phyloP scores from a whole-genome alignment of 2,888 invertebrate genomes.

The Pardosa pseudoannulata region DNA sequence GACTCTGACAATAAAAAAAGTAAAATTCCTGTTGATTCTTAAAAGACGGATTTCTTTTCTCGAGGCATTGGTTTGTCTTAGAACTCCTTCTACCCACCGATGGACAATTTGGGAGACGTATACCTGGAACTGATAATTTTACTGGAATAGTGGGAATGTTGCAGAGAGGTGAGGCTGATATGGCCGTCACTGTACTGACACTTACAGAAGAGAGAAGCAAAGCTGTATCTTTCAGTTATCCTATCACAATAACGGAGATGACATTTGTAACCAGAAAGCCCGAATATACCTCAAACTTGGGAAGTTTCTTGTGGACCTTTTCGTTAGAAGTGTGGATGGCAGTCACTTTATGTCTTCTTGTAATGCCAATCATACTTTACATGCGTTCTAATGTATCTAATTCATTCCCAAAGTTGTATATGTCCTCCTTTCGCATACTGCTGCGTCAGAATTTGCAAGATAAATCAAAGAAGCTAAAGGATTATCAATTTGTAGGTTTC shows the following conservation, averaged over 20 bases:
- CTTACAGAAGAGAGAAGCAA: not conserved
- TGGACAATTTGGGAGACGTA: not conserved
- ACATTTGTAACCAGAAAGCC: not conserved
- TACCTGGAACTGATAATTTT: not conserved
- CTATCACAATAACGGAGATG: not conserved
- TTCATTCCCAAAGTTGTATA: not conserved
- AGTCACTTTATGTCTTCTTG: not conserved
- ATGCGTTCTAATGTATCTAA: too few species aligned
- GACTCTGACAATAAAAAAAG: not conserved
- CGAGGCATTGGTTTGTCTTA: not conserved
- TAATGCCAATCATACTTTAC: not conserved
- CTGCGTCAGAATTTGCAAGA: not conserved
- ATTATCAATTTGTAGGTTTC: not conserved
- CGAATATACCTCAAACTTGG: not conserved
- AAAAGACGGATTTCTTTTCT: not conserved
- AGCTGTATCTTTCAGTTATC: not conserved
- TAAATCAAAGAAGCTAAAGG: not conserved
- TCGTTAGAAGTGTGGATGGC: not conserved
- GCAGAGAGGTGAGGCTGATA: not conserved
- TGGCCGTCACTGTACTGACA: not conserved
- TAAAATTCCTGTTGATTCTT: not conserved
- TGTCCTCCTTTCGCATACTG: not conserved
- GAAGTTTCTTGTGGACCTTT: not conserved
- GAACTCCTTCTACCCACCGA: not conserved
- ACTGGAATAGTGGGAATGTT: not conserved